Evolutionary conservation across 1,140 invertebrate species (phyloP), one percentile per base, ranked within the genome.

Genomic region (Coelopa frigida): DNA sequence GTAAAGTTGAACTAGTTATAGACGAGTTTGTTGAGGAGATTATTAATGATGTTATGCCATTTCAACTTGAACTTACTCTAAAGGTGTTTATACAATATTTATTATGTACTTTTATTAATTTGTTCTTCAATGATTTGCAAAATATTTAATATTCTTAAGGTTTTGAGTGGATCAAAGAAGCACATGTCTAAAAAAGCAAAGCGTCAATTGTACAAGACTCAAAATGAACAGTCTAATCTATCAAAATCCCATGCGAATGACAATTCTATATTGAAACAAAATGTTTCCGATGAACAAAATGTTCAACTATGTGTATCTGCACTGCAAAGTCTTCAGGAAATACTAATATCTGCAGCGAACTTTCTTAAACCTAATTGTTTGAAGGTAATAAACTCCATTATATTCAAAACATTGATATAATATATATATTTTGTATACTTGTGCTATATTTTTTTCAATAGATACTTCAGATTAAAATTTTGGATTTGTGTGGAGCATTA

Each of bases 361-460:
- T 49, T 49, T 29, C 3, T 52, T 2, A 52, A 49, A 27, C 51
- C 51, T 37, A 15, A n/a, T n/a, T n/a, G n/a, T n/a, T n/a, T n/a
- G n/a, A n/a, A n/a, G n/a, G n/a, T n/a, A n/a, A n/a, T n/a, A n/a
- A n/a, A n/a, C n/a, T n/a, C n/a, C n/a, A n/a, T n/a, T n/a, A n/a
- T n/a, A n/a, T n/a, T n/a, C n/a, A n/a, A n/a, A n/a, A n/a, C n/a
- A n/a, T n/a, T n/a, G n/a, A n/a, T n/a, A n/a, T n/a, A n/a, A n/a
- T n/a, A n/a, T n/a, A n/a, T n/a, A n/a, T n/a, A n/a, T n/a, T n/a
- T n/a, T n/a, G n/a, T n/a, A n/a, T n/a, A n/a, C n/a, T n/a, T n/a
- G n/a, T n/a, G n/a, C n/a, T n/a, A n/a, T n/a, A n/a, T n/a, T n/a
- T n/a, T n/a, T n/a, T n/a, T n/a, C n/a, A n/a, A n/a, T n/a, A n/a